Evolutionary conservation across 1,140 invertebrate species (phyloP).

Genomic region (Drosophila asahinai): DNA sequence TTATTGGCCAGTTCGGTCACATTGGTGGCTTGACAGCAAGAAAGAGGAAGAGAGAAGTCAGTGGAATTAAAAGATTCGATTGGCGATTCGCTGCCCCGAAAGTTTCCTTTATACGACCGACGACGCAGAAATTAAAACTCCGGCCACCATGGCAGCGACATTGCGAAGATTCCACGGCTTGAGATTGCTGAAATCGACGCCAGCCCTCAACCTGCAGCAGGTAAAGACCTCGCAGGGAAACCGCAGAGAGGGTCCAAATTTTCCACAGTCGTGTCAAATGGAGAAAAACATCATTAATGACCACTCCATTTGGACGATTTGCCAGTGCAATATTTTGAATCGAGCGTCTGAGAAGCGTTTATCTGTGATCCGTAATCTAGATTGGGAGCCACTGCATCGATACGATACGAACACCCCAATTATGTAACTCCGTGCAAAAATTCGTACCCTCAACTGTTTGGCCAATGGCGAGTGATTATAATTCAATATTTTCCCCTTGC

Average conservation of each 20-base stretch:
- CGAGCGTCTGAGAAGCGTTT: background rate
- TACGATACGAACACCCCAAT: conserved; percentile 58
- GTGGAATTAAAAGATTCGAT: conserved; percentile 71
- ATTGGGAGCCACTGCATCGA: conserved; percentile 23
- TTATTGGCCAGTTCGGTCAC: background rate
- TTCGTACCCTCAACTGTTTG: conserved; percentile 43
- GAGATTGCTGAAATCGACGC: conserved; percentile 85
- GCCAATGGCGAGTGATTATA: conserved; percentile 7
- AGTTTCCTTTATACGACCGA: conserved; percentile 77
- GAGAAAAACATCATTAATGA: conserved; percentile 23
- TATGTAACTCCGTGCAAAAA: conserved; percentile 68
- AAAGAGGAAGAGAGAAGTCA: conserved; percentile 39
- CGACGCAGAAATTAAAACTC: conserved; percentile 69
- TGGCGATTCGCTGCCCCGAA: conserved; percentile 76
- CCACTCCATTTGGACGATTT: background rate
- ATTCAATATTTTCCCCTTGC: conserved; percentile 44
- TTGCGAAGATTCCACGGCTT: conserved; percentile 93
- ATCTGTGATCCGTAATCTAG: conserved; percentile 40
- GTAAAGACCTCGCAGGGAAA: conserved; percentile 47
- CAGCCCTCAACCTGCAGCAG: conserved; percentile 80
- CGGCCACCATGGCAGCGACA: conserved; percentile 92
- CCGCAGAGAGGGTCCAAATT: conserved; percentile 30
- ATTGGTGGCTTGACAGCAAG: conserved; percentile 9
- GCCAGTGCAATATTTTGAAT: background rate
- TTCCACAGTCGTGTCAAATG: conserved; percentile 39